Percentiles rank a stretch among this genome's conserved stretches.
Evolutionary conservation across 2,797 vertebrate species (phyloP).

Genomic region (Anguilla marmorata): DNA sequence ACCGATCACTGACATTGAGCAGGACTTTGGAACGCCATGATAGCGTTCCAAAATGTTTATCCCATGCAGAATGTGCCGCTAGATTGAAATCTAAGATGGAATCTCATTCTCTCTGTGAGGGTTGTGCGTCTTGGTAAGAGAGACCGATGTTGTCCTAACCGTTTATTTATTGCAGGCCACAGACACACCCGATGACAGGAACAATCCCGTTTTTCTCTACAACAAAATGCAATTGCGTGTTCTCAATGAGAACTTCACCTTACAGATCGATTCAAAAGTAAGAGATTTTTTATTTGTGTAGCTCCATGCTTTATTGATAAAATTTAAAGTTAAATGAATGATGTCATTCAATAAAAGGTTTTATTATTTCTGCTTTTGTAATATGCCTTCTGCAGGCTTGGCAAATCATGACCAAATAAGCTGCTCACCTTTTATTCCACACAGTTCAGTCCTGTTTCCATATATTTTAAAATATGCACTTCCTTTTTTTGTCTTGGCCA

Average conservation of each 20-base stretch:
- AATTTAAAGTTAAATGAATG: background rate
- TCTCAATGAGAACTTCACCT: constrained; percentile 81
- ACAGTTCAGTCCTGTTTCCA: constrained; percentile 2
- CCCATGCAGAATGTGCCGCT: background rate
- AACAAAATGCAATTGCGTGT: constrained; percentile 88
- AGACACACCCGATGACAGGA: constrained; percentile 86
- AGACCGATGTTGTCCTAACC: constrained; percentile 23
- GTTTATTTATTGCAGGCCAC: constrained; percentile 74
- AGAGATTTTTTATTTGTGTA: constrained; percentile 44
- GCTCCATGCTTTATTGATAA: background rate
- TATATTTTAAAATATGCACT: background rate
- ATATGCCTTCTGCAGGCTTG: constrained; percentile 8
- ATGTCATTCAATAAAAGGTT: background rate
- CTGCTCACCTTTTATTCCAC: background rate
- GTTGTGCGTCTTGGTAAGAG: background rate
- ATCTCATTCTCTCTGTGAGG: background rate
- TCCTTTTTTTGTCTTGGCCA: background rate
- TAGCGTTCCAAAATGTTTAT: background rate
- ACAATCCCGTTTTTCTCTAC: constrained; percentile 87
- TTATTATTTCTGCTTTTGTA: background rate
- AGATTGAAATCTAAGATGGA: background rate
- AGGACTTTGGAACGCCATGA: background rate
- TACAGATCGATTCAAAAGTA: constrained; percentile 77
- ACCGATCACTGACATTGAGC: constrained; percentile 8
- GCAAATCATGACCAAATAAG: background rate